Evolutionary conservation across 2,888 invertebrate genomes (phyloP).

Genomic region (Bellardia bayeri): DNA sequence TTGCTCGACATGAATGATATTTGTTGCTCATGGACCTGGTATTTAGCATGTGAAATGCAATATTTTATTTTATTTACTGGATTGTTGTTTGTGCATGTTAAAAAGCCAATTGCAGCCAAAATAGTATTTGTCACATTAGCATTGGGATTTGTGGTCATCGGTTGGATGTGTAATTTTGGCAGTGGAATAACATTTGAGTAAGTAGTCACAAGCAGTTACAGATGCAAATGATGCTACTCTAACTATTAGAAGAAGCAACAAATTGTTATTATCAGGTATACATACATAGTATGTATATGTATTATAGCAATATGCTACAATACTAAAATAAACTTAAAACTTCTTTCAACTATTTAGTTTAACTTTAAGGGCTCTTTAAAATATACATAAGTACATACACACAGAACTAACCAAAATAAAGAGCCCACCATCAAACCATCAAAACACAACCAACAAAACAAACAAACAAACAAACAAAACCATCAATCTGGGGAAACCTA

Average conservation of each 20-base stretch:
- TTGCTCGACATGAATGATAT: slow-evolving; percentile 78
- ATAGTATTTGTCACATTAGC: slow-evolving; percentile 74
- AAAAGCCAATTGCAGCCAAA: slow-evolving; percentile 77
- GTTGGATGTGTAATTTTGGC: slow-evolving; percentile 77
- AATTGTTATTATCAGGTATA: slow-evolving; percentile 22
- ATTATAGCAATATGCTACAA: not conserved
- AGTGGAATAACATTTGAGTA: slow-evolving; percentile 80
- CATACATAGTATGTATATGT: not conserved
- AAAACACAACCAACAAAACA: slow-evolving; percentile 26
- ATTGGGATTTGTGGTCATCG: slow-evolving; percentile 74
- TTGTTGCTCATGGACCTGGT: slow-evolving; percentile 81
- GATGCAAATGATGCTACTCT: slow-evolving; percentile 20
- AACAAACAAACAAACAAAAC: slow-evolving; percentile 46
- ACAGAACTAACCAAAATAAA: slow-evolving; percentile 13
- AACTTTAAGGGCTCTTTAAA: slow-evolving; percentile 6
- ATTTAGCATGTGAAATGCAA: slow-evolving; percentile 80
- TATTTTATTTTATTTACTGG: slow-evolving; percentile 77
- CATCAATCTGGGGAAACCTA: slow-evolving; percentile 54
- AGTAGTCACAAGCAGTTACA: slow-evolving; percentile 68
- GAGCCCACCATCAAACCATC: slow-evolving; percentile 6
- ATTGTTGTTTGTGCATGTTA: slow-evolving; percentile 77
- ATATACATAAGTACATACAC: not conserved
- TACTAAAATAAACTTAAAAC: not conserved
- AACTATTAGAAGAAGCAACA: slow-evolving; percentile 2
- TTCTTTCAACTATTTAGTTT: slow-evolving; percentile 28